These are phyloP conservation scores for Lithophane leautieri DNA, from an alignment of 2,888 invertebrate species.

Conservation along the genomic window DNA sequence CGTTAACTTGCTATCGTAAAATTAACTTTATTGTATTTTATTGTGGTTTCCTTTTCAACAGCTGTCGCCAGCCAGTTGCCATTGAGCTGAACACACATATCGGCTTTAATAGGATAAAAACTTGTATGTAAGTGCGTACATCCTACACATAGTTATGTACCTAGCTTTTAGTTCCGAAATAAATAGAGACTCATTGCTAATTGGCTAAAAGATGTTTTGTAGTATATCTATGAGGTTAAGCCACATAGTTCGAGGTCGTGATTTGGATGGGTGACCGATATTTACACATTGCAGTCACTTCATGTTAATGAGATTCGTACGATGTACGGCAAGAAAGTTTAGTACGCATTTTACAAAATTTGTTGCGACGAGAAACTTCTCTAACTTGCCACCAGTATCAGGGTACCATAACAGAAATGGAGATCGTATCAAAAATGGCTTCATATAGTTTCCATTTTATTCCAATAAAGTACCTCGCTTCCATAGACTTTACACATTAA, in stretches of 20 bases:
- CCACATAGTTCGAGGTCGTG: not conserved
- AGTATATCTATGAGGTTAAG: not conserved
- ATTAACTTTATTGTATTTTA: slow-evolving; percentile 44
- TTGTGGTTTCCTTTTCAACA: slow-evolving; percentile 37
- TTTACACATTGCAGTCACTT: not conserved
- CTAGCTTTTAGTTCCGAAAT: not conserved
- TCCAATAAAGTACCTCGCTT: not conserved
- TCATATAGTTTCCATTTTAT: not conserved
- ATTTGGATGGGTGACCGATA: not conserved
- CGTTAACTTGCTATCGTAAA: slow-evolving; percentile 27
- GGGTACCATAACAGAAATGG: not conserved
- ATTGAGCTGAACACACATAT: not conserved
- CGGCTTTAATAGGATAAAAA: not conserved
- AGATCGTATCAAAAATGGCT: too few species aligned
- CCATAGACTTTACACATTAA: not conserved
- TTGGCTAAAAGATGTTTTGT: too few species aligned
- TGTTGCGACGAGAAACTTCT: too few species aligned
- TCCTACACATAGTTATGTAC: not conserved
- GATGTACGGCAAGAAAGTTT: too few species aligned
- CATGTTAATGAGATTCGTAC: too few species aligned
- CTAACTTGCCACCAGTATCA: not conserved
- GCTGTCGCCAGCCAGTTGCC: not conserved
- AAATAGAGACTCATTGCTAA: not conserved
- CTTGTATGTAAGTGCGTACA: not conserved
- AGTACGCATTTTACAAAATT: too few species aligned